Evolutionary conservation across 2,888 invertebrate species (phyloP).

Genomic region (Drosophila putrida): DNA sequence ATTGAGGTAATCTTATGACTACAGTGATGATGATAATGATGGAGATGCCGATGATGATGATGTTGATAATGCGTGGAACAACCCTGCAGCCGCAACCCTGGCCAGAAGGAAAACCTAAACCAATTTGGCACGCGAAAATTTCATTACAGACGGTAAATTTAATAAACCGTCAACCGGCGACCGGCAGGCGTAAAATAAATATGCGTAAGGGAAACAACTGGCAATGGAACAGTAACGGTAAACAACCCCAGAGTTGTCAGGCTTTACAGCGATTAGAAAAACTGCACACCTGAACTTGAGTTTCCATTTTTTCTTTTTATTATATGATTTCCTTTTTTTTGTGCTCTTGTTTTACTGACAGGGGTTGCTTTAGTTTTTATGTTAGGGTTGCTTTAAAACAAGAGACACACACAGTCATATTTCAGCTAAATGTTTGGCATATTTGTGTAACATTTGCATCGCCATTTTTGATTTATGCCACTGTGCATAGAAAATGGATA

Average conservation of each 20-base stretch:
- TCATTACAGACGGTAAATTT: slow-evolving; percentile 73
- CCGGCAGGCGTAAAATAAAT: slow-evolving; percentile 11
- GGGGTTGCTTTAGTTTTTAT: slow-evolving; percentile 42
- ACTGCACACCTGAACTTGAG: slow-evolving; percentile 34
- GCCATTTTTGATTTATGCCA: slow-evolving; percentile 78
- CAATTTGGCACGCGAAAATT: slow-evolving; percentile 79
- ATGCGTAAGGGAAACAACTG: slow-evolving; percentile 37
- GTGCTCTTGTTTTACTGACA: slow-evolving; percentile 1
- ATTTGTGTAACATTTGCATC: slow-evolving; percentile 73
- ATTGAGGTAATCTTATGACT: slow-evolving; percentile 22
- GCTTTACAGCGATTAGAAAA: slow-evolving; percentile 23
- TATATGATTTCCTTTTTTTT: slow-evolving; percentile 13
- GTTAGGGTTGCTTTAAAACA: slow-evolving; percentile 31
- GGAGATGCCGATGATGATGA: slow-evolving; percentile 33
- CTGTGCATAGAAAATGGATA: slow-evolving; percentile 62
- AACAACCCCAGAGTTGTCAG: slow-evolving; percentile 48
- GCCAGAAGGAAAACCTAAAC: slow-evolving; percentile 53
- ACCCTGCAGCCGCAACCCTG: slow-evolving; percentile 70
- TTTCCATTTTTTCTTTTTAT: slow-evolving; percentile 34
- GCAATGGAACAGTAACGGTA: slow-evolving; percentile 20
- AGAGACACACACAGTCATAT: slow-evolving; percentile 22
- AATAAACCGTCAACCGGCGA: slow-evolving; percentile 61
- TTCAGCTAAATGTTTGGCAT: slow-evolving; percentile 68
- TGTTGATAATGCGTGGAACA: slow-evolving; percentile 48
- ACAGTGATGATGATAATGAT: slow-evolving; percentile 18